Evolutionary conservation across 2,797 vertebrate species (phyloP), one percentile per base, ranked within the genome.

Genomic region (Onychomys leucogaster): DNA sequence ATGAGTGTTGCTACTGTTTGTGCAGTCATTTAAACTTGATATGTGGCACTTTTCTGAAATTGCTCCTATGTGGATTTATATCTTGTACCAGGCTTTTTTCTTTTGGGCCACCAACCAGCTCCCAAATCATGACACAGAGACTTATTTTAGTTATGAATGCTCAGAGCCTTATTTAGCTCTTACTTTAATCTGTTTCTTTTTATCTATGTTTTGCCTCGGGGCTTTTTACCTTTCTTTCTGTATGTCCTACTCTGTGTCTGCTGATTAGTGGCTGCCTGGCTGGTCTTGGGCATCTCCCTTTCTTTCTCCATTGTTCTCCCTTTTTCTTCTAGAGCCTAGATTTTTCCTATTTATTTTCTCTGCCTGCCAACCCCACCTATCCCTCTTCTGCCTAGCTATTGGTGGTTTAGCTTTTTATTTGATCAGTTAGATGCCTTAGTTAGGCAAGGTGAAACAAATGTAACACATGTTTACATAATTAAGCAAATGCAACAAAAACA

Each of bases 11-110:
- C 46, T 91, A 19, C 43, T 95, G 21, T 84, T 9, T 17, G 27
- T 89, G 65, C 3, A 76, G 27, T n/a, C 52, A 73, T 75, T 95
- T 59, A 84, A 89, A 85, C 34, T 63, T 16, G 46, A 94, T 91
- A 73, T 32, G 43, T 89, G 16, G 19, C n/a, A n/a, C 7, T 92
- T 76, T 90, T 69, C 25, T 90, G 27, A 55, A 37, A 27, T 34
- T 43, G 27, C 27, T 85, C 5, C 32, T 34, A 49, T 77, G 43
- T 37, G 49, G 5, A 57, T 81, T 37, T 27, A n/a, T 76, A 73
- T 73, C 21, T 41, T 73, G 23, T 12, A 73, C 37, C 37, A 73
- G 10, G 71, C 10, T 73, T 73, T 73, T 49, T 73, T 41, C 34
- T 73, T 41, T 41, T 5, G 37, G 71, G 21, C 19, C 21, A 41